A percentile compares a stretch with the other conserved stretches of the same genome.
Conservation (phyloP, 2,888 invertebrate genomes). For the Lagria hirta region DNA sequence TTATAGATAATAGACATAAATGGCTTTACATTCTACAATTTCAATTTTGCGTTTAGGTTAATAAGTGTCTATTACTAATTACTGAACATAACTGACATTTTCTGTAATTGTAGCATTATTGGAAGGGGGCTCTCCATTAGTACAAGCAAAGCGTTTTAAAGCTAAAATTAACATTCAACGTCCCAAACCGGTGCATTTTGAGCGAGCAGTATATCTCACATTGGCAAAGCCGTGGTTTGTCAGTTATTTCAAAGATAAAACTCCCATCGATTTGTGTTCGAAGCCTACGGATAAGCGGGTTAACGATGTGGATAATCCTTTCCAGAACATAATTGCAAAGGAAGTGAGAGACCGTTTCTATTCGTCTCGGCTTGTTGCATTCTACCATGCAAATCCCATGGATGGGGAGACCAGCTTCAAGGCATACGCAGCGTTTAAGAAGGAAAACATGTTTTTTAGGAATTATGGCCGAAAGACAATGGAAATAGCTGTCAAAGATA, state of each 20-base stretch:
- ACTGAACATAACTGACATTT: too few species aligned
- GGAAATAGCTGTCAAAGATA: slow-evolving; percentile 64
- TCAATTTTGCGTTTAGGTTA: slow-evolving; percentile 1
- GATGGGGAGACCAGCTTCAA: slow-evolving; percentile 66
- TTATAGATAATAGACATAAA: too few species aligned
- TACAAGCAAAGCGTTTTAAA: slow-evolving; percentile 65
- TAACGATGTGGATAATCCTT: slow-evolving; percentile 64
- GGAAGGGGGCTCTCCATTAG: slow-evolving; percentile 33
- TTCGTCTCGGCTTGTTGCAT: slow-evolving; percentile 69
- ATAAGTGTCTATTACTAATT: slow-evolving; percentile 12
- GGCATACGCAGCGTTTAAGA: slow-evolving; percentile 63
- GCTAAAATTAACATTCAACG: slow-evolving; percentile 78
- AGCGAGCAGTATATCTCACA: slow-evolving; percentile 65
- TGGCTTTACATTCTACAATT: too few species aligned
- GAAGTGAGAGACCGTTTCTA: slow-evolving; percentile 72
- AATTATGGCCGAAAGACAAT: slow-evolving; percentile 68
- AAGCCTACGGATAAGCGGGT: slow-evolving; percentile 37
- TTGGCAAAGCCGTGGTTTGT: slow-evolving; percentile 66
- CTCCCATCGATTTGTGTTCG: slow-evolving; percentile 59
- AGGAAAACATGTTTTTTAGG: slow-evolving; percentile 70
- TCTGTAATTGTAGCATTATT: slow-evolving; percentile 39
- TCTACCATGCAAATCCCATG: slow-evolving; percentile 74
- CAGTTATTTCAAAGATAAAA: slow-evolving; percentile 53
- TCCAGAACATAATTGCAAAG: slow-evolving; percentile 69
- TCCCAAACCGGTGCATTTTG: slow-evolving; percentile 71